Evolutionary conservation across 2,888 invertebrate species (phyloP).

Genomic region (Synanthedon andrenaeformis): DNA sequence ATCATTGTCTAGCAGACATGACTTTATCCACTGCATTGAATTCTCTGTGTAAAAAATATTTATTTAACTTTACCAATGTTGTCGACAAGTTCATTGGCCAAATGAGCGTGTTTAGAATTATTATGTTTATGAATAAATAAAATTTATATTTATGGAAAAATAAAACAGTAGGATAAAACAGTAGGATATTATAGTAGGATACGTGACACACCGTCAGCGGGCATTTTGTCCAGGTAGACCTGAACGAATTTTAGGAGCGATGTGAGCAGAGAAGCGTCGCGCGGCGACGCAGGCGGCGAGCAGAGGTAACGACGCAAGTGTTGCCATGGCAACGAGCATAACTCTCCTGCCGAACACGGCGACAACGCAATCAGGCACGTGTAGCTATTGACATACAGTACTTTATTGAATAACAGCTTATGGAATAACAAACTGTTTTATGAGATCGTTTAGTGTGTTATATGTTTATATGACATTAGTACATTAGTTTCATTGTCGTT

Average conservation of each 20-base stretch:
- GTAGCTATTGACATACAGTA: conserved; percentile 38
- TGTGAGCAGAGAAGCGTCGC: conserved; percentile 72
- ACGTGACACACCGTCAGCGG: conserved; percentile 9
- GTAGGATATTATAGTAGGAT: no score
- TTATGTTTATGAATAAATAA: no score
- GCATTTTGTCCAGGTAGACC: conserved; percentile 44
- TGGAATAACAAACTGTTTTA: not conserved
- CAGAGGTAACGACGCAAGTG: conserved; percentile 72
- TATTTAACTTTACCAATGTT: not conserved
- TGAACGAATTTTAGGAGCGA: conserved; percentile 46
- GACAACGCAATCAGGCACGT: conserved; percentile 40
- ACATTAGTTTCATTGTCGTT: no score
- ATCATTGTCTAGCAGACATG: conserved; percentile 43
- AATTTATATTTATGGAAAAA: no score
- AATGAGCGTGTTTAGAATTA: no score
- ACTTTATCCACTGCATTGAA: conserved; percentile 43
- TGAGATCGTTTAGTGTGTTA: no score
- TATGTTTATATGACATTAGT: no score
- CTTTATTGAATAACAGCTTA: not conserved
- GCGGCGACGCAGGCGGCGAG: conserved; percentile 73
- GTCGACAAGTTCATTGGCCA: no score
- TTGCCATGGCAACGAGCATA: conserved; percentile 71
- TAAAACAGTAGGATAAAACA: no score
- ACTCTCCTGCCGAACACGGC: conserved; percentile 28
- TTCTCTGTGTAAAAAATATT: conserved; percentile 18